phyloP scores from a whole-genome alignment of 2,888 invertebrate species.

The Cremastinae sp. region DNA sequence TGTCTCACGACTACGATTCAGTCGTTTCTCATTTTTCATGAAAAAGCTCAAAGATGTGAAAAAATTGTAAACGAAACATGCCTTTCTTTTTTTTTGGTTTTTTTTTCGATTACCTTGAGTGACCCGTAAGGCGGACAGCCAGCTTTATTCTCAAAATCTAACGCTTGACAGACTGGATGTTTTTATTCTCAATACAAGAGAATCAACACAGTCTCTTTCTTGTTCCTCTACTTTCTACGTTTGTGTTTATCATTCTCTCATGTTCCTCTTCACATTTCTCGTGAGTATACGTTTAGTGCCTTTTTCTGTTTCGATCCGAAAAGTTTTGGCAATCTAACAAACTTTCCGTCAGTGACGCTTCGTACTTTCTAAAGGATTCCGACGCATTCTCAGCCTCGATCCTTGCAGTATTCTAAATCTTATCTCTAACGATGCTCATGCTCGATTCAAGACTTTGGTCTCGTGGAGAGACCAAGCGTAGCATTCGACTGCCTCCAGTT shows the following conservation, averaged over 20 bases:
- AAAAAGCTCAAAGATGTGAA: slow-evolving; percentile 25
- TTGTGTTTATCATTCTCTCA: slow-evolving; percentile 64
- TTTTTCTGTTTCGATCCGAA: neutral
- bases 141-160: slow-evolving; percentile 41
- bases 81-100: neutral
- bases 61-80: neutral
- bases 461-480: slow-evolving; percentile 78
- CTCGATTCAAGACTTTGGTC: slow-evolving; percentile 76
- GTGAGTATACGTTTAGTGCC: slow-evolving; percentile 1
- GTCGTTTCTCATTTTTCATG: slow-evolving; percentile 35
- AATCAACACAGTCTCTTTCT: slow-evolving; percentile 86
- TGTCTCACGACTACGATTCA: slow-evolving; percentile 23
- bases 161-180: slow-evolving; percentile 79
- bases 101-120: slow-evolving; percentile 39
- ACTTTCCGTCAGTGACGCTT: slow-evolving; percentile 6
- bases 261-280: neutral
- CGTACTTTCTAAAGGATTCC: neutral
- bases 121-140: slow-evolving; percentile 55
- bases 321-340: slow-evolving; percentile 7
- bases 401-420: slow-evolving; percentile 63
- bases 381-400: slow-evolving; percentile 49
- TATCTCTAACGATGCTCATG: slow-evolving; percentile 74
- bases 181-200: slow-evolving; percentile 85
- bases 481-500: slow-evolving; percentile 68
- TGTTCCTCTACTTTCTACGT: slow-evolving; percentile 60